Conservation (phyloP, 1,140 invertebrate genomes). For the Diploscapter pachys region DNA sequence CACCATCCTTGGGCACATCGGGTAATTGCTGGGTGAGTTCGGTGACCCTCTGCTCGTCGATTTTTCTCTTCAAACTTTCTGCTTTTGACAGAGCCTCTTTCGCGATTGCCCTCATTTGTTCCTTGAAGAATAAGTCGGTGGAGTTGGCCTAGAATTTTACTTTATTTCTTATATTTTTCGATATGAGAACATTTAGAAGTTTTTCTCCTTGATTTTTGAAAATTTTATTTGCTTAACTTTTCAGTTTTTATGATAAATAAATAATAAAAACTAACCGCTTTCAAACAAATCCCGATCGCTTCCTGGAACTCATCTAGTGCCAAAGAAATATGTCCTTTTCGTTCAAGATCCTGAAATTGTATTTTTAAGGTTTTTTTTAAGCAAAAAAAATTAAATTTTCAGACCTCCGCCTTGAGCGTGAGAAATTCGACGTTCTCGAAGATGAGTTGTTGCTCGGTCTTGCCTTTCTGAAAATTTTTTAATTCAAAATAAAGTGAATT, state of each 20-base stretch:
- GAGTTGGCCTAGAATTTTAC: conserved; percentile 1
- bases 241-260: conserved; percentile 11
- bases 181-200: conserved; percentile 11
- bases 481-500: background rate
- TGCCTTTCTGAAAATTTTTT: background rate
- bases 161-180: too few species aligned
- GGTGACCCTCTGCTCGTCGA: conserved; percentile 1
- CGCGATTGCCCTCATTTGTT: background rate
- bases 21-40: background rate
- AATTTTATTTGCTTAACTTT: background rate
- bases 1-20: conserved; percentile 14
- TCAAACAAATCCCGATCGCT: conserved; percentile 79
- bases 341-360: conserved; percentile 11
- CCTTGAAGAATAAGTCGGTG: too few species aligned
- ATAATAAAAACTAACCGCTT: conserved; percentile 67
- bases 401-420: conserved; percentile 16
- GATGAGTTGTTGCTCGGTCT: conserved; percentile 9
- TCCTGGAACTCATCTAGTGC: conserved; percentile 80
- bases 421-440: conserved; percentile 21
- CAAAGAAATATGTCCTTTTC: background rate
- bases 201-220: conserved; percentile 9
- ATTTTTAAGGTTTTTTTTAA: too few species aligned
- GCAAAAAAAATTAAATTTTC: too few species aligned
- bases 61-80: background rate
- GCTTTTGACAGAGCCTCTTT: background rate